A percentile compares a stretch with the other conserved stretches of the same genome.
phyloP scores from a whole-genome alignment of 2,888 invertebrate species.

The Orthosia gracilis region DNA sequence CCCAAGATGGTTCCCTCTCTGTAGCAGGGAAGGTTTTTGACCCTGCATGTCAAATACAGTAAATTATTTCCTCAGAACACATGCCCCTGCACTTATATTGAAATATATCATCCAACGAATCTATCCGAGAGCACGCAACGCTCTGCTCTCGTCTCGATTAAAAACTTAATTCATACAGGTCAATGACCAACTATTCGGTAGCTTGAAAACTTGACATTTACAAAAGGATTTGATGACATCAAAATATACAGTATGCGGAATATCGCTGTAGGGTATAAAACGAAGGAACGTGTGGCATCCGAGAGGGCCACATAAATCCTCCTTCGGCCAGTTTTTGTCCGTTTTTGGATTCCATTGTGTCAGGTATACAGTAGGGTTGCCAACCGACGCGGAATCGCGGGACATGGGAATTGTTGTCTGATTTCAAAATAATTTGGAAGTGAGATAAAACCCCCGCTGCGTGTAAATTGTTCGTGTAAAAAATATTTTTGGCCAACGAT shows the following conservation, averaged over 20 bases:
- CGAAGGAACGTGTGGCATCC: slow-evolving; percentile 67
- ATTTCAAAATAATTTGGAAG: slow-evolving; percentile 56
- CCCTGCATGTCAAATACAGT: slow-evolving; percentile 39
- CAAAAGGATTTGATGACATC: slow-evolving; percentile 69
- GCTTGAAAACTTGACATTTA: slow-evolving; percentile 61
- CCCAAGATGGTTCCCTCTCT: background rate
- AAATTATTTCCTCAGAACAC: slow-evolving; percentile 17
- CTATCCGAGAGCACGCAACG: slow-evolving; percentile 39
- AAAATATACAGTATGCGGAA: slow-evolving; percentile 63
- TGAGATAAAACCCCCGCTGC: slow-evolving; percentile 53
- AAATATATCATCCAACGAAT: slow-evolving; percentile 37
- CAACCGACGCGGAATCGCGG: slow-evolving; percentile 46
- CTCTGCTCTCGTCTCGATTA: slow-evolving; percentile 36
- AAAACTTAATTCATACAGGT: slow-evolving; percentile 60
- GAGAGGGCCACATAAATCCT: slow-evolving; percentile 76
- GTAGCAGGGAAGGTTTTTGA: slow-evolving; percentile 27
- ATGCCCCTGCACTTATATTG: slow-evolving; percentile 26
- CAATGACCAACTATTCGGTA: slow-evolving; percentile 67
- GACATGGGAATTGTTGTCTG: slow-evolving; percentile 58
- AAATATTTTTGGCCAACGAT: slow-evolving; percentile 9
- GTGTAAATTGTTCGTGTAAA: slow-evolving; percentile 52
- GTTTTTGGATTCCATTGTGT: slow-evolving; percentile 84
- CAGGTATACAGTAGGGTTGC: slow-evolving; percentile 78
- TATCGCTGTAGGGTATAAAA: slow-evolving; percentile 61
- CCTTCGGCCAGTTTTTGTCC: slow-evolving; percentile 78